phyloP scores from a whole-genome alignment of 2,113 vertebrate species.

The Lagopus leucura region DNA sequence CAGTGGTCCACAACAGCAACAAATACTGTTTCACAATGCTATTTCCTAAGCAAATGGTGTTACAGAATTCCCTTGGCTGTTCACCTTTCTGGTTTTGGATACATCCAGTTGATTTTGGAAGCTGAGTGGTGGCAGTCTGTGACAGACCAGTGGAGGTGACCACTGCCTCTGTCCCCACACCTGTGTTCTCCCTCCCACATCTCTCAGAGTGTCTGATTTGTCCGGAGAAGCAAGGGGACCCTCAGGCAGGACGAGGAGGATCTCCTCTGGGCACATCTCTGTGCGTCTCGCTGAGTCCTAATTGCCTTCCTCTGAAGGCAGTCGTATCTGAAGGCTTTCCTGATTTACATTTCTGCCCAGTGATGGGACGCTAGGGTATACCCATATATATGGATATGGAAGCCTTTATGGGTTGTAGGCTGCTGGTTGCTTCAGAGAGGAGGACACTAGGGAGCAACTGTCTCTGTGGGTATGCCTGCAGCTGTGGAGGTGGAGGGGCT shows the following conservation, averaged over 20 bases:
- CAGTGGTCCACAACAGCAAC: not conserved
- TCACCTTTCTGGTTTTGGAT: constrained; percentile 30
- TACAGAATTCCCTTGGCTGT: constrained; percentile 41
- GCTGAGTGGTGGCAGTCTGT: not conserved
- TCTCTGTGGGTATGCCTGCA: fast-evolving
- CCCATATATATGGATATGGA: fast-evolving
- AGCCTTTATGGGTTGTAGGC: not conserved
- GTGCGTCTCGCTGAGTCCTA: not conserved
- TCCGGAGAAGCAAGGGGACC: not conserved
- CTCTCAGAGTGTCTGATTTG: fast-evolving
- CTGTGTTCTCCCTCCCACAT: not conserved
- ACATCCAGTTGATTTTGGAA: constrained; percentile 1
- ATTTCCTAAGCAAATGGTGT: not conserved
- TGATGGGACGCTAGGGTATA: not conserved
- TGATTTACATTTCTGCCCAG: not conserved
- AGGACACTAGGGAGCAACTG: fast-evolving
- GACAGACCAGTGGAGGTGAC: no score
- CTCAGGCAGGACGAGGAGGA: not conserved
- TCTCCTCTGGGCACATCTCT: not conserved
- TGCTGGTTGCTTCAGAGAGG: not conserved
- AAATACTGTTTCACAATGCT: not conserved
- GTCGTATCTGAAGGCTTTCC: not conserved
- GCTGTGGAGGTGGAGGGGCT: not conserved
- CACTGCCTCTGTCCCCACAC: no score
- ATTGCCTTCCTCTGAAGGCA: not conserved